These are phyloP conservation scores for Siniperca chuatsi DNA, from an alignment of 2,113 vertebrate species.

Conservation along the genomic window DNA sequence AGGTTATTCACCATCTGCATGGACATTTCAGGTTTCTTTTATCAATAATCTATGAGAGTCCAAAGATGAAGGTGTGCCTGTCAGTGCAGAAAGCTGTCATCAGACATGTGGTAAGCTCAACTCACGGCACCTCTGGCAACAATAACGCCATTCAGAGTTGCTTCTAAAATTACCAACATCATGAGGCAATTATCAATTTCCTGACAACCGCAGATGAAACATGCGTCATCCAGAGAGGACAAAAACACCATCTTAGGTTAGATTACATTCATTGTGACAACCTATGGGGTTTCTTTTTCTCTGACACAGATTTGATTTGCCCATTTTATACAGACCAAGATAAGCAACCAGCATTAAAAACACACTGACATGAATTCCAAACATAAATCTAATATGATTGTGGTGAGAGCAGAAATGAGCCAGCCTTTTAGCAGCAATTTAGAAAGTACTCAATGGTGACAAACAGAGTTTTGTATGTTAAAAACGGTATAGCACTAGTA, in stretches of 20 bases:
- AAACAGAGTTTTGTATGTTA: neutral
- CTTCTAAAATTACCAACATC: slow-evolving; percentile 66
- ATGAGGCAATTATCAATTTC: slow-evolving; percentile 67
- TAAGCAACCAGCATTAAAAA: neutral
- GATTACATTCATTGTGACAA: slow-evolving; percentile 8
- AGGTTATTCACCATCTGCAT: slow-evolving; percentile 26
- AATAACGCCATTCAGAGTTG: slow-evolving; percentile 55
- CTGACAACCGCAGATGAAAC: slow-evolving; percentile 50
- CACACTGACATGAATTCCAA: slow-evolving; percentile 4
- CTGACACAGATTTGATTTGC: neutral
- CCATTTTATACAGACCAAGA: neutral
- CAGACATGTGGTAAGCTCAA: slow-evolving; percentile 33
- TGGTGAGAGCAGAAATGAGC: neutral
- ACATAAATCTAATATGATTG: neutral
- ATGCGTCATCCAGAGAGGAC: slow-evolving; percentile 28
- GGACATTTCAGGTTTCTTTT: slow-evolving; percentile 32
- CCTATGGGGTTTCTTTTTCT: neutral
- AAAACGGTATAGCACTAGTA: neutral
- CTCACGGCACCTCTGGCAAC: slow-evolving; percentile 52
- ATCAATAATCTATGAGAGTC: slow-evolving; percentile 38
- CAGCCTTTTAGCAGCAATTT: neutral
- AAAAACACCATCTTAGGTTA: neutral
- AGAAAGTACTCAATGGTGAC: neutral
- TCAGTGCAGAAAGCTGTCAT: slow-evolving; percentile 21
- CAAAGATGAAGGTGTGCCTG: slow-evolving; percentile 51